Evolutionary conservation across 2,888 invertebrate species (phyloP).

Genomic region (Doris montereyensis): DNA sequence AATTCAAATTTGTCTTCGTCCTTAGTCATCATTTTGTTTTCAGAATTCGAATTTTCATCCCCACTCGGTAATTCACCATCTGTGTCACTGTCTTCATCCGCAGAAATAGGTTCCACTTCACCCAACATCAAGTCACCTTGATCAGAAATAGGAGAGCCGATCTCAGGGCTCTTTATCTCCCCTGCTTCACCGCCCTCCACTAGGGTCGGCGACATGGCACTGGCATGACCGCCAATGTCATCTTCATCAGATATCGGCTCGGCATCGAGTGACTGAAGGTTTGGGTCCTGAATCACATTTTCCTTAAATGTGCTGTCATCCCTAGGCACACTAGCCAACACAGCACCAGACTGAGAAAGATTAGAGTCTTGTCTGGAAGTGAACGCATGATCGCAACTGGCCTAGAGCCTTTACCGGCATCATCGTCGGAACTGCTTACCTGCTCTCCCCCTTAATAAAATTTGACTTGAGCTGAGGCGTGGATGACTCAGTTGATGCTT

Average conservation of each 20-base stretch:
- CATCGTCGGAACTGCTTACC: slow-evolving; percentile 39
- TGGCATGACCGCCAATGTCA: slow-evolving; percentile 2
- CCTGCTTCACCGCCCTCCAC: slow-evolving; percentile 32
- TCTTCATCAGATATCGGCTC: slow-evolving; percentile 45
- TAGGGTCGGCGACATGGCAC: not conserved
- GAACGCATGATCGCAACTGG: too few relatives aligned
- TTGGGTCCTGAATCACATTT: too few relatives aligned
- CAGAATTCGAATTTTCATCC: slow-evolving; percentile 12
- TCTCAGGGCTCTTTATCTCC: slow-evolving; percentile 27
- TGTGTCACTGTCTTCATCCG: slow-evolving; percentile 41
- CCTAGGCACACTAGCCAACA: too few relatives aligned
- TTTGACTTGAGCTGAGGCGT: too few relatives aligned
- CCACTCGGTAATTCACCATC: slow-evolving; percentile 40
- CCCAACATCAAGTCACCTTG: slow-evolving; percentile 26
- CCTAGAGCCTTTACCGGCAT: too few relatives aligned
- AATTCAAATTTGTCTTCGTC: slow-evolving; percentile 36
- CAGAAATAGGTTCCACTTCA: slow-evolving; percentile 41
- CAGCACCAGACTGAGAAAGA: too few relatives aligned
- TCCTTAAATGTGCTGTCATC: too few relatives aligned
- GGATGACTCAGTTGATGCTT: too few relatives aligned
- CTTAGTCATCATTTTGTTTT: not conserved
- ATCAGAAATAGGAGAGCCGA: slow-evolving; percentile 31
- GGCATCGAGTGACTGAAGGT: slow-evolving; percentile 33
- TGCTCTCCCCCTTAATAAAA: slow-evolving; percentile 32
- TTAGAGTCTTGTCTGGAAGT: too few relatives aligned